These are phyloP conservation scores for Odocoileus hemionus DNA, from an alignment of 2,113 vertebrate genomes.

Conservation along the genomic window DNA sequence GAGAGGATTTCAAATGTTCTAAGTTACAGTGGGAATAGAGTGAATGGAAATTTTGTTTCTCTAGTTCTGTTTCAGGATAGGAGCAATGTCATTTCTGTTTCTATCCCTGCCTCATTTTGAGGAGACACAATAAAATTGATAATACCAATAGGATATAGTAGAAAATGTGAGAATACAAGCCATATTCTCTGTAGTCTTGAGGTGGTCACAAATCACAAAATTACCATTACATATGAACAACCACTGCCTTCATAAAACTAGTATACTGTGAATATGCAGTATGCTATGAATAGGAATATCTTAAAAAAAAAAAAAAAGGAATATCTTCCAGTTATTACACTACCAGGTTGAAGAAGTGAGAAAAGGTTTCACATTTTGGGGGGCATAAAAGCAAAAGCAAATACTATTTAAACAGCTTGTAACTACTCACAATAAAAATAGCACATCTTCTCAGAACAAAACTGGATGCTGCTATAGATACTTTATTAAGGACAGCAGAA, in stretches of 20 bases:
- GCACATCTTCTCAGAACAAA: not conserved
- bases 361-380: not conserved
- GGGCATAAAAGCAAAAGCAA: not conserved
- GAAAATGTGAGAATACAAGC: not conserved
- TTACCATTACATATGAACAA: not conserved
- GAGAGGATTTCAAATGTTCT: not conserved
- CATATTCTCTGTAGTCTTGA: not conserved
- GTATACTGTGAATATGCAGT: not conserved
- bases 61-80: not conserved
- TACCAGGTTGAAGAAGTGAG: not conserved
- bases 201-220: not conserved
- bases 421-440: not conserved
- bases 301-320: not conserved
- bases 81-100: not conserved
- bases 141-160: not conserved
- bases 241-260: not conserved
- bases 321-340: not conserved
- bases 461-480: not conserved
- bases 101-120: not conserved
- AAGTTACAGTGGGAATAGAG: not conserved
- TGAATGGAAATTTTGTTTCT: not conserved
- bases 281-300: not conserved
- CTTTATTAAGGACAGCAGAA: conserved; percentile 41
- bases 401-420: not conserved
- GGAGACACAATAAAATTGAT: not conserved